Evolutionary conservation across 2,797 vertebrate species (phyloP).

Genomic region (Coluber constrictor): DNA sequence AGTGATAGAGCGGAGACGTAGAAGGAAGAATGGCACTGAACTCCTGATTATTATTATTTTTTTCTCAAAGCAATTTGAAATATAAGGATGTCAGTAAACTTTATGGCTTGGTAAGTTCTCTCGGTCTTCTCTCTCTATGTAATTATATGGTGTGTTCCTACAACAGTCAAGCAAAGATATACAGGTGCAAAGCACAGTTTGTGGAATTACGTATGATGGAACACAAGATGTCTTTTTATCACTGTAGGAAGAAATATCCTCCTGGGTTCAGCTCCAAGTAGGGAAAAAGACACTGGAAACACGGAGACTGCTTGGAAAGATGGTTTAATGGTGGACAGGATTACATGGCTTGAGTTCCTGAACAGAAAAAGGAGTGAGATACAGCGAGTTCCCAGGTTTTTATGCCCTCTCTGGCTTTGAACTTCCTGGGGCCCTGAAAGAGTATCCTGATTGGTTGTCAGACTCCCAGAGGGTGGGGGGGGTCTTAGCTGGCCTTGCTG

Average conservation of each 20-base stretch:
- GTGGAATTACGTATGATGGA: not conserved
- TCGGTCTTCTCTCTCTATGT: not conserved
- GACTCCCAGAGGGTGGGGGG: too few species aligned
- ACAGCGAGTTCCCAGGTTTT: too few species aligned
- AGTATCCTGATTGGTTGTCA: too few species aligned
- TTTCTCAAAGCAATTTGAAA: not conserved
- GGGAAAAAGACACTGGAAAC: too few species aligned
- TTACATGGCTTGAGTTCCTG: too few species aligned
- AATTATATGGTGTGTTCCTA: not conserved
- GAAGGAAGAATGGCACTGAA: not conserved
- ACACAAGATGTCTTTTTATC: not conserved
- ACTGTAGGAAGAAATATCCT: not conserved
- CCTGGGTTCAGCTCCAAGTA: too few species aligned
- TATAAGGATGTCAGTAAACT: not conserved
- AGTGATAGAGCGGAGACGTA: not conserved
- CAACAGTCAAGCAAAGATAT: not conserved
- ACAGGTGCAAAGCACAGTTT: not conserved
- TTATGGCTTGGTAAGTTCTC: not conserved
- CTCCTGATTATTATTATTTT: not conserved
- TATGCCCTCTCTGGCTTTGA: too few species aligned
- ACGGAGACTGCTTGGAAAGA: too few species aligned
- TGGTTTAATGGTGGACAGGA: too few species aligned
- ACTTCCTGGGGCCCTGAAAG: too few species aligned
- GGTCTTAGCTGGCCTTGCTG: too few species aligned
- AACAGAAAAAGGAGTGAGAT: too few species aligned